A percentile compares a stretch with the other conserved stretches of the same genome.
Conservation (phyloP, 2,888 invertebrate species). For the Frankliniella fusca region DNA sequence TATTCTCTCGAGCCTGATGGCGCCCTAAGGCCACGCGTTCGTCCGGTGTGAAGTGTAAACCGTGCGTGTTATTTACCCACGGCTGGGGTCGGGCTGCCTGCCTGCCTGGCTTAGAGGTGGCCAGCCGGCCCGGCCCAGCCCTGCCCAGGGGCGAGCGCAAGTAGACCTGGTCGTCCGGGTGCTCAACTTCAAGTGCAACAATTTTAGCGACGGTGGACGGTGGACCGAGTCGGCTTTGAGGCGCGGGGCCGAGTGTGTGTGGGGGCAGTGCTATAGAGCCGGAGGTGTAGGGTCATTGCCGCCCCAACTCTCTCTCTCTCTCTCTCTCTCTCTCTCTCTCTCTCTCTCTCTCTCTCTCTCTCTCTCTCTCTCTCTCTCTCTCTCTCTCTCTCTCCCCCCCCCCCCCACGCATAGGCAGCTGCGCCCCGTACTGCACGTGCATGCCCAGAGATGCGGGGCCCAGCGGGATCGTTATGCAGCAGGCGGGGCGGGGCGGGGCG, state of each 20-base stretch:
- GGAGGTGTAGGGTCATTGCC: not conserved
- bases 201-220: not conserved
- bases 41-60: conserved; percentile 17
- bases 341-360: no score
- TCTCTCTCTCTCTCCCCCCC: no score
- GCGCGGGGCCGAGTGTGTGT: no score
- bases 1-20: not conserved
- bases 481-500: no score
- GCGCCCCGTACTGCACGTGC: not conserved
- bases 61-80: not conserved
- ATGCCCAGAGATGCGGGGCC: not conserved
- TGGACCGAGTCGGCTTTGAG: no score
- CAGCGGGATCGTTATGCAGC: not conserved
- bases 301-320: no score
- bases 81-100: not conserved
- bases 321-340: no score
- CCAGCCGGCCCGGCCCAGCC: not conserved
- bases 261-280: no score
- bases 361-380: no score
- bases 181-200: not conserved
- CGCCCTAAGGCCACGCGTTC: not conserved
- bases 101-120: no score
- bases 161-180: not conserved
- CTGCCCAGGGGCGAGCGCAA: not conserved
- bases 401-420: no score